A percentile compares a stretch with the other conserved stretches of the same genome.
Evolutionary conservation across 1,140 invertebrate genomes (phyloP).

Genomic region (Samia ricini): DNA sequence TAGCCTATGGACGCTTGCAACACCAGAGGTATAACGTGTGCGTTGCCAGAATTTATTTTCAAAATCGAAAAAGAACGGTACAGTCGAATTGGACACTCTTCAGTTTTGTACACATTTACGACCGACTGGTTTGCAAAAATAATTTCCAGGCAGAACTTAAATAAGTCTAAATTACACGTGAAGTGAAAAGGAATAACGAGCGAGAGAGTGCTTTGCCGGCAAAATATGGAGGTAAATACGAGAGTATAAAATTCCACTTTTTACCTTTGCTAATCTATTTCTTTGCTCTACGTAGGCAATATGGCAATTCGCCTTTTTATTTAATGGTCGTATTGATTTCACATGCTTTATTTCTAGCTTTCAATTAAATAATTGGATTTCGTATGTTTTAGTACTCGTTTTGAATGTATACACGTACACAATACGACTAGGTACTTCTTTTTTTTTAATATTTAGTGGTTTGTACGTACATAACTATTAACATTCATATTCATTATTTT

Average conservation of each 20-base stretch:
- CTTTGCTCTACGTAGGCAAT: too few relatives aligned
- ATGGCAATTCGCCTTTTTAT: not conserved
- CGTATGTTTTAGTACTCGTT: not conserved
- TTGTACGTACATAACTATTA: too few relatives aligned
- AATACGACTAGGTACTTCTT: not conserved
- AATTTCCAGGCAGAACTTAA: not conserved
- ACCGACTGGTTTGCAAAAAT: not conserved
- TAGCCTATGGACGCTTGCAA: too few relatives aligned
- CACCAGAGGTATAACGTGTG: too few relatives aligned
- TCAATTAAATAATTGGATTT: not conserved
- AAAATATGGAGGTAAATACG: not conserved
- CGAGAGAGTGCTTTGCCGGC: not conserved
- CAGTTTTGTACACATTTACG: not conserved
- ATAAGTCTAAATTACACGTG: not conserved
- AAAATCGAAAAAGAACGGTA: too few relatives aligned
- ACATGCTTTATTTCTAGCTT: not conserved
- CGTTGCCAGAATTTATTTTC: too few relatives aligned
- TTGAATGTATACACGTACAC: not conserved
- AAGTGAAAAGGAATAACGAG: not conserved
- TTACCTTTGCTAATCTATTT: slow-evolving; percentile 1
- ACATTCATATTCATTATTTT: too few relatives aligned
- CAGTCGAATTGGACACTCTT: not conserved
- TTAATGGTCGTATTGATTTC: not conserved
- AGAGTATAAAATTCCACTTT: not conserved
- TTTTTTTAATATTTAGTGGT: too few relatives aligned